phyloP scores from a whole-genome alignment of 2,888 invertebrate species.

The Harpalus rubripes region DNA sequence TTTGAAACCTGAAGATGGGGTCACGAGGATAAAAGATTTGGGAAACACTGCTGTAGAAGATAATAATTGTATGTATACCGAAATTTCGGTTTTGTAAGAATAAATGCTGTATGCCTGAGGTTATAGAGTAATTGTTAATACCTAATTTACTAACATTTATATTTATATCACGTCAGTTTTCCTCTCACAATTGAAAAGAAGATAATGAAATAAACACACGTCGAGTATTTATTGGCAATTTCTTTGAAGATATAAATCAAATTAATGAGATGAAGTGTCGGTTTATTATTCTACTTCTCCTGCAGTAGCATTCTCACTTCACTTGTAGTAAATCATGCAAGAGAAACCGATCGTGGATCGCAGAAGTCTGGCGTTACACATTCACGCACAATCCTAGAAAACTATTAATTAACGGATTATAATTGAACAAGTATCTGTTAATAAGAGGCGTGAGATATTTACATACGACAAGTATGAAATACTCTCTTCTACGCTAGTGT shows the following conservation, averaged over 20 bases:
- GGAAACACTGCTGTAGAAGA: too few relatives aligned
- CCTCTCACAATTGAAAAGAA: too few relatives aligned
- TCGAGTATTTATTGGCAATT: conserved; percentile 16
- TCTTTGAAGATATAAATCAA: conserved; percentile 20
- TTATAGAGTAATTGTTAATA: too few relatives aligned
- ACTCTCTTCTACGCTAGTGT: not conserved
- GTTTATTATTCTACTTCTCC: conserved; percentile 23
- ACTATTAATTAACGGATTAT: conserved; percentile 51
- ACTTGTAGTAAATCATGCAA: conserved; percentile 16
- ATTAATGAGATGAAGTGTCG: conserved; percentile 25
- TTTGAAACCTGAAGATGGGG: too few relatives aligned
- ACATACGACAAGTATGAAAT: conserved; percentile 4
- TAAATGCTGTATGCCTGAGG: too few relatives aligned
- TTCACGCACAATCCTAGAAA: conserved; percentile 26
- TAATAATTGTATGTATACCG: too few relatives aligned
- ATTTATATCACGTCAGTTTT: too few relatives aligned
- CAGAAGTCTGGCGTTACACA: conserved; percentile 13
- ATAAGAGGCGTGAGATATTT: conserved; percentile 41
- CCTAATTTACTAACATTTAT: too few relatives aligned
- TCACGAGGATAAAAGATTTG: too few relatives aligned
- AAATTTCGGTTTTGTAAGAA: too few relatives aligned
- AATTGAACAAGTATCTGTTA: conserved; percentile 46
- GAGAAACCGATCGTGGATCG: conserved; percentile 11
- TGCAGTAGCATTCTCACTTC: not conserved
- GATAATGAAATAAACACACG: too few relatives aligned